Evolutionary conservation across 2,888 invertebrate species (phyloP).

Genomic region (Trisateles emortualis): DNA sequence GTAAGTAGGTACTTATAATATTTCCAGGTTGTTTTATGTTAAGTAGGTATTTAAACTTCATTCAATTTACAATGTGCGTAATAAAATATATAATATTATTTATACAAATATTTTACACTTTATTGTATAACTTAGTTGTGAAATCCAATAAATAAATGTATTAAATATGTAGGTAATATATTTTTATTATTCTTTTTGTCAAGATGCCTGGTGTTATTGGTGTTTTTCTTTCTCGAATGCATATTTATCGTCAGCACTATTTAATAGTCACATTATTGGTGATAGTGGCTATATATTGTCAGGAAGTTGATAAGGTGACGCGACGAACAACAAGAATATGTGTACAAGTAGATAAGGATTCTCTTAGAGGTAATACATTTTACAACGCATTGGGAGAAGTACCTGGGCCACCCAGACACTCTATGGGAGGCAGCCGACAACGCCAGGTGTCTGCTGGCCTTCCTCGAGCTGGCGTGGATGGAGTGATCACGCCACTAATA

Average conservation of each 20-base stretch:
- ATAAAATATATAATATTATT: too few species aligned
- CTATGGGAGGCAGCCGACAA: too few species aligned
- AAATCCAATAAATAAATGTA: background rate
- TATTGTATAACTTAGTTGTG: background rate
- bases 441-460: too few species aligned
- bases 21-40: too few species aligned
- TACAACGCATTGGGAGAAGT: too few species aligned
- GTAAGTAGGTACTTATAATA: too few species aligned
- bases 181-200: background rate
- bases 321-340: conserved; percentile 7
- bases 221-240: background rate
- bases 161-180: background rate
- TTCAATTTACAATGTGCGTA: too few species aligned
- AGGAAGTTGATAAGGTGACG: background rate
- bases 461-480: too few species aligned
- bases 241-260: background rate
- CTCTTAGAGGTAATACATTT: conserved; percentile 2
- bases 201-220: background rate
- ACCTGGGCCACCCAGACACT: too few species aligned
- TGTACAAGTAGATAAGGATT: conserved; percentile 3
- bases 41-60: too few species aligned
- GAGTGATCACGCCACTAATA: too few species aligned
- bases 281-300: background rate
- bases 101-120: too few species aligned
- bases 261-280: conserved; percentile 2